Evolutionary conservation across 2,113 vertebrate species (phyloP), one percentile per base, ranked within the genome.

Genomic region (Catharus minimus): DNA sequence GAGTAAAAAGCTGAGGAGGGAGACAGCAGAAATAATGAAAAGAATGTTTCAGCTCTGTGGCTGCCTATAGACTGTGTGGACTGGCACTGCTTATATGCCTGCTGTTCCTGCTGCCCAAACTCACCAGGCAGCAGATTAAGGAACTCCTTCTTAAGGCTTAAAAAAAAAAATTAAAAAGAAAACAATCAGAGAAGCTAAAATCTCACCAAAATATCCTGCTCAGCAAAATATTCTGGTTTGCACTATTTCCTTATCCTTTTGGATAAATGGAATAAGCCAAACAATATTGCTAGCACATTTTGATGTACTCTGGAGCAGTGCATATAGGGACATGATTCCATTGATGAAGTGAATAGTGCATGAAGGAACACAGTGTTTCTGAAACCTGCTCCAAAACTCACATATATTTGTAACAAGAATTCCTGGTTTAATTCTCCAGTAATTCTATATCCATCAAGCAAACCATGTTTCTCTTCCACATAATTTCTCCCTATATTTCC

Each of bases 1-100:
- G 50, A 84, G 21, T 58, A 76, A 90, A 74, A 82, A 82, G 58
- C 84, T 73, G 53, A 84, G 88, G 89, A 92, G 22, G 36, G 77
- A 82, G 47, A 61, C 67, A 82, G 64, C 15, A 76, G 46, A 89
- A 75, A 72, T 62, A 78, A 89, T 74, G 58, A 86, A 90, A 73
- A 55, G 5, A 38, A 68, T 44, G 32, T 60, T 89, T 65, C 53
- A 85, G 58, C n/a, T 92, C 56, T 61, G 2, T 53, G 19, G 33
- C 55, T 88, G 56, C 47, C 76, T 53, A 8, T 4, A 61, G 58
- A 82, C 38, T 52, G 52, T 19, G 27, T 74, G 44, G 44, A 66
- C 41, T 90, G 73, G 28, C 23, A 50, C n/a, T 76, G 57, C 41
- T 87, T 66, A 53, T 33, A 60, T 5, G 30, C 56, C n/a, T 77